Percentiles rank a stretch among this genome's conserved stretches.
Conservation (phyloP, 2,888 invertebrate species). For the Gisinianus flammeolus region DNA sequence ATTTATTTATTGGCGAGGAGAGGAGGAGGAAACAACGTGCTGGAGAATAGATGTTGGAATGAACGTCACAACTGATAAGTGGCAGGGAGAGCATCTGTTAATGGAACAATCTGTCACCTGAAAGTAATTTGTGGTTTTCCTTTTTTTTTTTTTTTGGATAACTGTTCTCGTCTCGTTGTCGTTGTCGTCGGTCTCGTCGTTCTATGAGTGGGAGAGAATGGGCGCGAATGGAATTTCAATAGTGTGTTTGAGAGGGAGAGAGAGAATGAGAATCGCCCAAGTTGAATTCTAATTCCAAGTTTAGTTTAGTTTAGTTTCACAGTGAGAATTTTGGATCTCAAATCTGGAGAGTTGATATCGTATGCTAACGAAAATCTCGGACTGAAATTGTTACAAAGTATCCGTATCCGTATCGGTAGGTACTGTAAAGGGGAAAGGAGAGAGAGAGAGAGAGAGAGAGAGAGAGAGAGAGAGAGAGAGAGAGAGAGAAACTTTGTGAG, state of each 20-base stretch:
- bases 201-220: not conserved
- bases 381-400: too few species aligned
- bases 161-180: not conserved
- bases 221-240: not conserved
- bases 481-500: not conserved
- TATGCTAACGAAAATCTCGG: too few species aligned
- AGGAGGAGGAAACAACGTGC: not conserved
- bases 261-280: not conserved
- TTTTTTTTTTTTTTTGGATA: not conserved
- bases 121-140: conserved; percentile 38
- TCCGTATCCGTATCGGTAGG: too few species aligned
- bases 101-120: conserved; percentile 36
- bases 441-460: conserved; percentile 9
- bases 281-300: not conserved
- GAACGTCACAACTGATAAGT: conserved; percentile 26
- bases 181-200: not conserved
- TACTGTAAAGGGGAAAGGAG: not conserved
- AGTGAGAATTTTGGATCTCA: too few species aligned
- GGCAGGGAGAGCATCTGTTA: conserved; percentile 33
- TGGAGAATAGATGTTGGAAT: conserved; percentile 8
- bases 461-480: not conserved
- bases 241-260: not conserved
- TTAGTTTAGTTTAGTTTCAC: not conserved
- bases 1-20: not conserved
- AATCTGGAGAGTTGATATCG: too few species aligned